These are phyloP conservation scores for Diorhabda carinulata DNA, from an alignment of 1,140 invertebrate genomes.

Conservation along the genomic window DNA sequence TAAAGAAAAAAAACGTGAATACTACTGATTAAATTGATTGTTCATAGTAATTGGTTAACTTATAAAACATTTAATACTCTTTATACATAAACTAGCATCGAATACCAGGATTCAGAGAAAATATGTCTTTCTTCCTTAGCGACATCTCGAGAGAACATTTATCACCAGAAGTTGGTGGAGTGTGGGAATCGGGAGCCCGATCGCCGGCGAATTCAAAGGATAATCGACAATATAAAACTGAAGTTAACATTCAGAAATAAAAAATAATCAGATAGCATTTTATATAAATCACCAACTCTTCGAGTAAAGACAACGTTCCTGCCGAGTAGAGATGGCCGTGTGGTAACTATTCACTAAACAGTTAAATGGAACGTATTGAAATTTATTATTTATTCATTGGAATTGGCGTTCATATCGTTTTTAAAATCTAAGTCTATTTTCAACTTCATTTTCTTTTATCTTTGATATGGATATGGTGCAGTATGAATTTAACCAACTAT, in stretches of 20 bases:
- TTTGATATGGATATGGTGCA: too few species aligned
- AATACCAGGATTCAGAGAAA: background rate
- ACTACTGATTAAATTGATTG: too few species aligned
- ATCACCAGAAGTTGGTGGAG: conserved; percentile 39
- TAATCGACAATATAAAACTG: conserved; percentile 48
- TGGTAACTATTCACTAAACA: background rate
- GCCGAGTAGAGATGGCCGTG: background rate
- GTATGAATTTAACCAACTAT: too few species aligned
- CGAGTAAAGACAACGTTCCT: conserved; percentile 33
- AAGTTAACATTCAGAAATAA: conserved; percentile 49
- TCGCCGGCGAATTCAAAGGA: conserved; percentile 43
- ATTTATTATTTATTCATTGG: conserved; percentile 5
- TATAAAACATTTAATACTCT: too few species aligned
- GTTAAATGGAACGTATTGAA: background rate
- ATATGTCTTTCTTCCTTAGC: background rate
- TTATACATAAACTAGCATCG: too few species aligned
- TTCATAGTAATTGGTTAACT: too few species aligned
- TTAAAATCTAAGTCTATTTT: too few species aligned
- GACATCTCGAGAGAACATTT: conserved; percentile 29
- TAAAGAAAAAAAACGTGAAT: too few species aligned
- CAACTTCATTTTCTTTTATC: too few species aligned
- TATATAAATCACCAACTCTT: conserved; percentile 44
- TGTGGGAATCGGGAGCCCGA: conserved; percentile 45
- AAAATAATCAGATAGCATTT: conserved; percentile 48
- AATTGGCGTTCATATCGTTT: background rate